phyloP scores from a whole-genome alignment of 2,888 invertebrate genomes.

The Drosophila percnosoma region DNA sequence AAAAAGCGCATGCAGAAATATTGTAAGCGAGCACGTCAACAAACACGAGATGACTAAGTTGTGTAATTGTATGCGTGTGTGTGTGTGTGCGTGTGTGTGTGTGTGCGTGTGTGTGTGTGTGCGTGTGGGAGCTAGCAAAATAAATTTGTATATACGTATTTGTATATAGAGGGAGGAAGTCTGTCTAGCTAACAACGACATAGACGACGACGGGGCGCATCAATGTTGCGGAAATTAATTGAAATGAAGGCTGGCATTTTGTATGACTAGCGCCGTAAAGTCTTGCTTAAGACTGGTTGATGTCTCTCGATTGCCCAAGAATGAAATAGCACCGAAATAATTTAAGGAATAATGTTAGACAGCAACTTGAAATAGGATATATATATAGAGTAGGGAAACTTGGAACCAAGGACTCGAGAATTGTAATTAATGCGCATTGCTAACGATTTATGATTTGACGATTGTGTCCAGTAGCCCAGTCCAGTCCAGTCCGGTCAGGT shows the following conservation, averaged over 20 bases:
- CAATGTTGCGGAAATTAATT: conserved; percentile 79
- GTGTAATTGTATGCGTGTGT: not conserved
- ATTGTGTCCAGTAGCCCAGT: conserved; percentile 35
- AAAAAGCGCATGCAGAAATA: conserved; percentile 76
- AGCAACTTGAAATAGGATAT: conserved; percentile 2
- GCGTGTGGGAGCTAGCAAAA: not conserved
- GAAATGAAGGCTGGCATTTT: conserved; percentile 71
- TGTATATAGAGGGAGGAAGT: conserved; percentile 5
- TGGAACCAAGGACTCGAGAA: conserved; percentile 10
- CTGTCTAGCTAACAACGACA: conserved; percentile 26
- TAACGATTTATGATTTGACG: conserved; percentile 52
- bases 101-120: not conserved
- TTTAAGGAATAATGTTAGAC: conserved; percentile 43
- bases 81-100: not conserved
- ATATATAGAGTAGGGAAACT: not conserved
- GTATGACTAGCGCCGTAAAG: conserved; percentile 38
- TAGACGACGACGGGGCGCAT: conserved; percentile 59
- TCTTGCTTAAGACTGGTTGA: conserved; percentile 20
- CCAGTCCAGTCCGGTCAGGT: not conserved
- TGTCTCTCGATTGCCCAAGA: conserved; percentile 6
- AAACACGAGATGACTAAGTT: conserved; percentile 39
- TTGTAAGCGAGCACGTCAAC: conserved; percentile 56
- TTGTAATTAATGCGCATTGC: conserved; percentile 55
- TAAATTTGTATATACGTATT: not conserved
- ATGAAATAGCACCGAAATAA: conserved; percentile 28